Conservation (phyloP, 2,113 vertebrate species). For the Rhipidura dahli region DNA sequence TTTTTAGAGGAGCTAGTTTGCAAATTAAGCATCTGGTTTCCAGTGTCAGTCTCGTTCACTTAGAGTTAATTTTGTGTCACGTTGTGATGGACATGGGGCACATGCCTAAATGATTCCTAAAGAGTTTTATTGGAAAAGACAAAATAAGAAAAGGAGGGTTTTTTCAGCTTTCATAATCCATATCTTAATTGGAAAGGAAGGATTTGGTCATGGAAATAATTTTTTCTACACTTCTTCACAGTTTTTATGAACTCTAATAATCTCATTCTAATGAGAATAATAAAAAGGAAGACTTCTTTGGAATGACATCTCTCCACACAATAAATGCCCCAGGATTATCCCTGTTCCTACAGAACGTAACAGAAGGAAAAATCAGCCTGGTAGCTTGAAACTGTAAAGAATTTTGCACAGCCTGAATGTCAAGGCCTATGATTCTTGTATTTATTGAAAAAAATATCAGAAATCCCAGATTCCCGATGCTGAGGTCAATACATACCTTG, state of each 20-base stretch:
- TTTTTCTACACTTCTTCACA: not conserved
- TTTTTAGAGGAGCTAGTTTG: fast-evolving
- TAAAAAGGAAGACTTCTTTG: not conserved
- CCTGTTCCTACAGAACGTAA: not conserved
- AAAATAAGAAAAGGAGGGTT: not conserved
- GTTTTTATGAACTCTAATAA: not conserved
- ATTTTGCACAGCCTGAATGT: not conserved
- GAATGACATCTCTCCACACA: not conserved
- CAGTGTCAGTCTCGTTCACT: not conserved
- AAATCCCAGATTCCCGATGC: not conserved
- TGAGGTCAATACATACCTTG: not conserved
- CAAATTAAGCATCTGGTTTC: not conserved
- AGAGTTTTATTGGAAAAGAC: not conserved
- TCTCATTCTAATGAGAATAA: not conserved
- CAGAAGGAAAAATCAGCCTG: not conserved
- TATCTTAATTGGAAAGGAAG: not conserved
- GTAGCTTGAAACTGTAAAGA: not conserved
- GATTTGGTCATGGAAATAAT: not conserved
- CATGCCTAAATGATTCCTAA: not conserved
- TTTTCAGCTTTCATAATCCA: not conserved
- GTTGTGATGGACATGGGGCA: not conserved
- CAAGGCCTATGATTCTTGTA: not conserved
- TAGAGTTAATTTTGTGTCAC: not conserved
- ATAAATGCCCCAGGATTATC: not conserved
- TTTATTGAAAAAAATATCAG: not conserved